Evolutionary conservation across 2,113 vertebrate species (phyloP), one percentile per base, ranked within the genome.

Genomic region (Empidonax traillii): DNA sequence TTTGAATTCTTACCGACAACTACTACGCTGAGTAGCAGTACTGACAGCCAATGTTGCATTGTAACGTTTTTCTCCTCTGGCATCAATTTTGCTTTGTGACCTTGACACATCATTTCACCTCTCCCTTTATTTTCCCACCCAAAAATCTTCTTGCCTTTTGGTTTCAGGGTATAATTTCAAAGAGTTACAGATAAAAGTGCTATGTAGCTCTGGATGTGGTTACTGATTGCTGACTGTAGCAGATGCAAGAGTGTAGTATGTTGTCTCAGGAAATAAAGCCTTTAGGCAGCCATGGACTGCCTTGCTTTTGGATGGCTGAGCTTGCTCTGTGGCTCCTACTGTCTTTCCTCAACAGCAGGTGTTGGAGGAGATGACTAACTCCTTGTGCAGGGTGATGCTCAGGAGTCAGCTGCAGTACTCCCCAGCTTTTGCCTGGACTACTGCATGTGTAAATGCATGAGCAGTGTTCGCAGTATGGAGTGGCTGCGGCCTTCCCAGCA

Each of bases 1-100:
- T 95, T 95, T 95, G 78, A 92, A 91, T 96, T 95, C 88, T 85
- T 95, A 85, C 30, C 0, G 3, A 86, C 93, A 95, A 69, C 33
- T 83, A 41, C 30, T 81, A 47, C 33, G 0, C 67, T 52, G 67
- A 69, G 74, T 23, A 59, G 78, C 67, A 52, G 47, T 25, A 67
- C 30, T 16, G 79, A 58, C 44, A 90, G 69, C 69, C 75, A 85
- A 15, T 0, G 2, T 53, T 74, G 59, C 0, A 0, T 74, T 86
- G 91, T 80, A 1, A 1, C 63, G 51, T 76, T 94, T 62, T 47
- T 43, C 39, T 93, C 47, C 23, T 65, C 63, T 90, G 67, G 27
- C 17, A 6, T 72, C 6, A 13, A 24, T 78, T 94, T 89, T 68
- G 43, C 63, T 53, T 68, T 69, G 39, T 69, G 71, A 80, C 74